Percentiles rank a stretch among this genome's conserved stretches.
Conservation (phyloP, 2,888 invertebrate species). For the Nymphalis c-album region DNA sequence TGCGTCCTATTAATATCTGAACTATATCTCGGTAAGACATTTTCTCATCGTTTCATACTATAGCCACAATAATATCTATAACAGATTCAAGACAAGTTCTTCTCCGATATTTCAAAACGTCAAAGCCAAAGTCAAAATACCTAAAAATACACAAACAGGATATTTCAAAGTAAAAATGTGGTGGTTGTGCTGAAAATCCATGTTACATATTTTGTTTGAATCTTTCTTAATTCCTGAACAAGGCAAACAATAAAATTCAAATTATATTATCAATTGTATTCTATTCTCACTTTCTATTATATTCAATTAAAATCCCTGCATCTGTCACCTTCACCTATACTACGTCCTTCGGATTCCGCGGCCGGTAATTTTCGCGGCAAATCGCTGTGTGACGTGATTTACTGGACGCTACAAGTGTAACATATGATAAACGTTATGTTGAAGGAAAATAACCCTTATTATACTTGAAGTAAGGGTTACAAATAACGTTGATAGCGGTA, state of each 20-base stretch:
- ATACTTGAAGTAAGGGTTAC: not conserved
- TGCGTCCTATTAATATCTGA: conserved; percentile 1
- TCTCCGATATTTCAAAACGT: no score
- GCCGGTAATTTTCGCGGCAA: conserved; percentile 50
- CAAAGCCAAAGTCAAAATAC: no score
- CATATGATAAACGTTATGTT: conserved; percentile 24
- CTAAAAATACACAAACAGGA: no score
- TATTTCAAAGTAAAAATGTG: no score
- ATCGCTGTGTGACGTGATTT: conserved; percentile 47
- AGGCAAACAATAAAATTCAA: no score
- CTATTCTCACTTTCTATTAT: no score
- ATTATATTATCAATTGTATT: no score
- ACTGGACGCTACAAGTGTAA: conserved; percentile 41
- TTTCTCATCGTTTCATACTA: not conserved
- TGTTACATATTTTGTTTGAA: no score
- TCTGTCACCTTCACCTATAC: conserved; percentile 18
- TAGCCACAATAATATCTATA: no score
- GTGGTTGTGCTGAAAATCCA: no score
- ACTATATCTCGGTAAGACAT: not conserved
- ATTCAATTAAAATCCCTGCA: not conserved
- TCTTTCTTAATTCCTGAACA: no score
- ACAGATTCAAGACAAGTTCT: no score
- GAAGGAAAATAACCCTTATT: conserved; percentile 18
- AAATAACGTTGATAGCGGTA: conserved; percentile 4
- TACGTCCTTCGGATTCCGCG: conserved; percentile 34